These are phyloP conservation scores for Torymus tubicola DNA, from an alignment of 2,888 invertebrate genomes.

Conservation along the genomic window DNA sequence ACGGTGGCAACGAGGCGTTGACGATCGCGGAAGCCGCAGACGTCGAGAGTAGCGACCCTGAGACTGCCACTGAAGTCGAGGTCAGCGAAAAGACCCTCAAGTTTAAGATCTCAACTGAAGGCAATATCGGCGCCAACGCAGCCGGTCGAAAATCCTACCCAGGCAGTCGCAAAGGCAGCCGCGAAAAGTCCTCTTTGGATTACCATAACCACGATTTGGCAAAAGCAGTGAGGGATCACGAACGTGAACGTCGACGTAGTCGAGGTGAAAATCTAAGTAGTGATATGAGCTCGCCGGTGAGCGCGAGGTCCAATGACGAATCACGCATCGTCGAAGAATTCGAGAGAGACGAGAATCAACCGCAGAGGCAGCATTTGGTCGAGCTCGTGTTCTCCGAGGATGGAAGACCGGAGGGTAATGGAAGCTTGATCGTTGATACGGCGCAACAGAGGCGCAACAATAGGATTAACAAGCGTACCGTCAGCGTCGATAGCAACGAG, in stretches of 20 bases:
- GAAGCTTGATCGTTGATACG: conserved; percentile 62
- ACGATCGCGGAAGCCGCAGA: conserved; percentile 78
- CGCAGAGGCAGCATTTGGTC: conserved; percentile 14
- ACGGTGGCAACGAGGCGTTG: conserved; percentile 68
- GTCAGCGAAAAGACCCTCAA: conserved; percentile 86
- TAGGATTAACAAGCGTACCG: conserved; percentile 61
- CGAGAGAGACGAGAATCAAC: conserved; percentile 64
- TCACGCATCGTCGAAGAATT: conserved; percentile 70
- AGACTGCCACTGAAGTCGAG: conserved; percentile 85
- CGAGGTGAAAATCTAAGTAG: conserved; percentile 69
- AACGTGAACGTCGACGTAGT: conserved; percentile 72
- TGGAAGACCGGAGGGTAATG: conserved; percentile 63
- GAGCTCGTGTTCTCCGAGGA: conserved; percentile 43
- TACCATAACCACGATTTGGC: conserved; percentile 76
- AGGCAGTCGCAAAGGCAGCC: conserved; percentile 83
- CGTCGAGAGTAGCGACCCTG: conserved; percentile 79
- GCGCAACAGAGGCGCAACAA: conserved; percentile 59
- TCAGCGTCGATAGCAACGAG: conserved; percentile 54
- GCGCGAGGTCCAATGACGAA: conserved; percentile 70
- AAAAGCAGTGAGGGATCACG: conserved; percentile 77
- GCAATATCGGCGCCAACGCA: conserved; percentile 75
- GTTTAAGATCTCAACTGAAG: conserved; percentile 86
- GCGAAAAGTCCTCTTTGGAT: conserved; percentile 78
- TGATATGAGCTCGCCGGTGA: conserved; percentile 72
- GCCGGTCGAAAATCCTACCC: conserved; percentile 81